These are phyloP conservation scores for Percina caprodes DNA, from an alignment of 2,113 vertebrate genomes.

Conservation along the genomic window DNA sequence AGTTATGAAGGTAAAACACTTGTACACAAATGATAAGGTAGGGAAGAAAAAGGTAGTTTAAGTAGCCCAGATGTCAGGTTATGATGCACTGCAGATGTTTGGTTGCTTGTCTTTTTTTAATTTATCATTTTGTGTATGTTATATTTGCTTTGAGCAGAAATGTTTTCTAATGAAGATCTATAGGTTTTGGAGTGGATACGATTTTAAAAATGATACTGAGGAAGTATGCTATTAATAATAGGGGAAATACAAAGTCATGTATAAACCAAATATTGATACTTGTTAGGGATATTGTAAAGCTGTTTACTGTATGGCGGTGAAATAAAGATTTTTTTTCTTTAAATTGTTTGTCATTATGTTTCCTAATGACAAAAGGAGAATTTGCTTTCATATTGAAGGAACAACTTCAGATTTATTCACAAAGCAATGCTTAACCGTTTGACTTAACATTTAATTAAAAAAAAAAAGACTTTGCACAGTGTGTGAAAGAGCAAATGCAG, in stretches of 20 bases:
- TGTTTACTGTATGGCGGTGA: slow-evolving; percentile 71
- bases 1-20: slow-evolving; percentile 24
- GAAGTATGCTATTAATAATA: slow-evolving; percentile 37
- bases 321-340: slow-evolving; percentile 79
- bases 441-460: background rate
- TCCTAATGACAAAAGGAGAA: background rate
- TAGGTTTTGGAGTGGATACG: slow-evolving; percentile 56
- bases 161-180: slow-evolving; percentile 62
- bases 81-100: slow-evolving; percentile 33
- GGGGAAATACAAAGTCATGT: slow-evolving; percentile 44
- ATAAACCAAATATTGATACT: slow-evolving; percentile 40
- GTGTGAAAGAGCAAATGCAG: background rate
- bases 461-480: slow-evolving; percentile 3
- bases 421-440: slow-evolving; percentile 11
- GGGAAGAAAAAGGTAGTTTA: background rate
- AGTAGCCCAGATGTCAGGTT: slow-evolving; percentile 28
- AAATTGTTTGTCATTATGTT: slow-evolving; percentile 5
- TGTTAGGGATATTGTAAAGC: slow-evolving; percentile 59
- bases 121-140: slow-evolving; percentile 52
- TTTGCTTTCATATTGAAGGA: slow-evolving; percentile 8
- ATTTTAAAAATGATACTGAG: slow-evolving; percentile 37
- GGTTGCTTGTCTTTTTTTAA: slow-evolving; percentile 47
- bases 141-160: slow-evolving; percentile 60
- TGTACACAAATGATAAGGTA: background rate
- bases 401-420: slow-evolving; percentile 54